phyloP scores from a whole-genome alignment of 2,888 invertebrate genomes.

The Cordilura impudica region DNA sequence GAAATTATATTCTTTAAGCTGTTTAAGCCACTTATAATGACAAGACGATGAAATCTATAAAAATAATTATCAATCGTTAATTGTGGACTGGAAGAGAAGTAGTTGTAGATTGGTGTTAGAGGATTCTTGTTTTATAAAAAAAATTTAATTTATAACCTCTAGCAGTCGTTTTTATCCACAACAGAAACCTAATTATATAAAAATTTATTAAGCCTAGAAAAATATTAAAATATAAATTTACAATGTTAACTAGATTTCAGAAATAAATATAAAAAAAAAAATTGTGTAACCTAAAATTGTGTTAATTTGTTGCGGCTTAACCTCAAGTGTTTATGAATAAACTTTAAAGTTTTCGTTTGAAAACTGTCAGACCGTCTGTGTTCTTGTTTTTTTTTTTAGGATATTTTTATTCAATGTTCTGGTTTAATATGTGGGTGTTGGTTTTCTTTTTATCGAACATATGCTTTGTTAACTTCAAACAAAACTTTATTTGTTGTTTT shows the following conservation, averaged over 20 bases:
- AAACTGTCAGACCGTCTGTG: background rate
- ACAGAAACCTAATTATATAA: no score
- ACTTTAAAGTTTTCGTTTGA: background rate
- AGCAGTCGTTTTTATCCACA: no score
- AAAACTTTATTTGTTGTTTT: constrained; percentile 49
- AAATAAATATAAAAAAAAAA: no score
- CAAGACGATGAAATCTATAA: constrained; percentile 49
- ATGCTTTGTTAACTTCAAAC: constrained; percentile 1
- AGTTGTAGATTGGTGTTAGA: constrained; percentile 2
- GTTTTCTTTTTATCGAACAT: background rate
- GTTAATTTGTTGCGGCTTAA: constrained; percentile 27
- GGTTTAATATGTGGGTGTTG: constrained; percentile 38
- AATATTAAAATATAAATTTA: no score
- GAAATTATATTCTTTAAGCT: background rate
- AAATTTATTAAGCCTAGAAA: no score
- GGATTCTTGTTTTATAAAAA: background rate
- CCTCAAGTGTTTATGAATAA: constrained; percentile 9
- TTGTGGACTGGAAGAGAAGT: constrained; percentile 23
- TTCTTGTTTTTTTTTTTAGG: background rate
- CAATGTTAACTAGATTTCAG: no score
- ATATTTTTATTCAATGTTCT: constrained; percentile 5
- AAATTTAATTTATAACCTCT: background rate
- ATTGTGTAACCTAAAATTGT: no score
- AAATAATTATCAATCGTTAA: constrained; percentile 24
- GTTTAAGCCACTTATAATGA: constrained; percentile 37